Conservation (phyloP, 2,113 vertebrate species). For the Myotis lucifugus region DNA sequence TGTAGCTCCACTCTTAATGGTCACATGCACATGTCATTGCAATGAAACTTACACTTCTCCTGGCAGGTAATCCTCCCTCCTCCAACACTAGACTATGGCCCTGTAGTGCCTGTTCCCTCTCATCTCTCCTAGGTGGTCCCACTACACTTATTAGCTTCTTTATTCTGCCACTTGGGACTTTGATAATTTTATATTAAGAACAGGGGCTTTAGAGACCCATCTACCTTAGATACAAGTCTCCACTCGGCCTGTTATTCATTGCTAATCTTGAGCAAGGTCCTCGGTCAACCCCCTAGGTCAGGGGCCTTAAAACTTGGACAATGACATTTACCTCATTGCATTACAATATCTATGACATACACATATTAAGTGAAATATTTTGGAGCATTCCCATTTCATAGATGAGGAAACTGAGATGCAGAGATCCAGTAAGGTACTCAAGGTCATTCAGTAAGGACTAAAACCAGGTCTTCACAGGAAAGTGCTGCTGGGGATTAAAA, state of each 20-base stretch:
- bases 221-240: neutral
- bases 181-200: neutral
- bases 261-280: neutral
- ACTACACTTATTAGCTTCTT: neutral
- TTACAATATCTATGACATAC: neutral
- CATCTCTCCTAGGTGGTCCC: neutral
- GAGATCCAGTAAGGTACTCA: neutral
- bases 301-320: neutral
- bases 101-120: accelerated
- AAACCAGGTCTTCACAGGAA: neutral
- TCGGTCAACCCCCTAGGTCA: neutral
- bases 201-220: neutral
- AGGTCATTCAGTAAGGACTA: neutral
- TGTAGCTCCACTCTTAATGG: neutral
- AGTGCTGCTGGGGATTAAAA: neutral
- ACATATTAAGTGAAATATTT: conserved; percentile 10
- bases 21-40: neutral
- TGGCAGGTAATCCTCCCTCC: neutral
- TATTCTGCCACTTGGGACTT: neutral
- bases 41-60: neutral
- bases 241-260: neutral
- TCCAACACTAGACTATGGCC: neutral
- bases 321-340: neutral
- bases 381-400: neutral
- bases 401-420: neutral